phyloP scores from a whole-genome alignment of 2,797 vertebrate genomes.

The Eidolon dupreanum region DNA sequence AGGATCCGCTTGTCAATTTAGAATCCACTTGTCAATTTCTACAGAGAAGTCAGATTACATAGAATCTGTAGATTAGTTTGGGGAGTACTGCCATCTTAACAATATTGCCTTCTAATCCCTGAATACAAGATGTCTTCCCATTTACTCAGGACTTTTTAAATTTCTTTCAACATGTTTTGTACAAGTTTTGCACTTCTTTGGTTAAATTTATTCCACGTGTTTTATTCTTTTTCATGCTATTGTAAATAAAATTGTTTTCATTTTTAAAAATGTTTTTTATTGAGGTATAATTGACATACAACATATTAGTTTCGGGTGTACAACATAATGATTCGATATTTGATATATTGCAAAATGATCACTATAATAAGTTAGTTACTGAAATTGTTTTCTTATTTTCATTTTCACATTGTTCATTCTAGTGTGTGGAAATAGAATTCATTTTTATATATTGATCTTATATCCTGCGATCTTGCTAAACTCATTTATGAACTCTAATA shows the following conservation, averaged over 20 bases:
- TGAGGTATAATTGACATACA: no score
- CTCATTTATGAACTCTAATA: neutral
- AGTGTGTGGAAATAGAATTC: neutral
- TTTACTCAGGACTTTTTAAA: neutral
- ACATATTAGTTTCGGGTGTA: no score
- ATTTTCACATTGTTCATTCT: neutral
- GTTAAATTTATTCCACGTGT: neutral
- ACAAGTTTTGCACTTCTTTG: neutral
- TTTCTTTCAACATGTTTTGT: neutral
- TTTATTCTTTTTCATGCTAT: neutral
- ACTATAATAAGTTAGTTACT: no score
- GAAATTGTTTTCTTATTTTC: neutral
- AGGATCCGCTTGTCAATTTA: neutral
- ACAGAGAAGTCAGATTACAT: neutral
- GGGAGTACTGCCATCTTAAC: neutral
- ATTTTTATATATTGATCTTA: neutral
- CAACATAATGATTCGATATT: no score
- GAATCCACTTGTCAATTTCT: neutral
- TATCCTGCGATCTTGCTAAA: neutral
- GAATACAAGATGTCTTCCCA: neutral
- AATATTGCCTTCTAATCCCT: neutral
- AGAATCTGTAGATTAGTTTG: neutral
- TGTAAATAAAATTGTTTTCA: neutral
- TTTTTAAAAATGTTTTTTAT: no score
- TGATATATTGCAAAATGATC: no score